Percentiles rank a stretch among this genome's conserved stretches.
Evolutionary conservation across 2,888 invertebrate species (phyloP).

Genomic region (Bellardia pandia): DNA sequence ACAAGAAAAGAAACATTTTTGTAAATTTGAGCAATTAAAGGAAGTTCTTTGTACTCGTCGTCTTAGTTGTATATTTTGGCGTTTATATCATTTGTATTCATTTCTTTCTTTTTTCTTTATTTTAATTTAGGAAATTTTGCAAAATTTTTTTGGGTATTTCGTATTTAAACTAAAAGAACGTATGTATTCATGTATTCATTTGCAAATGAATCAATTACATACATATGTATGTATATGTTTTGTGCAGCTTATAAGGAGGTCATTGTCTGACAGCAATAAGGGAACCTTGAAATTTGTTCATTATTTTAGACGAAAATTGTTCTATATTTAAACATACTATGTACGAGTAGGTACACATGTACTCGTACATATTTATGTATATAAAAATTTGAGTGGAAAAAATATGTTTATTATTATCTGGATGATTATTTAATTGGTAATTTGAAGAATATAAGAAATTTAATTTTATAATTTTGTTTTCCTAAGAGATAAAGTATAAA

Average conservation of each 20-base stretch:
- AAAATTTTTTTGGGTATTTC: constrained; percentile 32
- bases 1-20: constrained; percentile 41
- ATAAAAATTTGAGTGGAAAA: background rate
- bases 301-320: constrained; percentile 20
- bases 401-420: background rate
- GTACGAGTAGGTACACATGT: too few relatives aligned
- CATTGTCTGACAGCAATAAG: constrained; percentile 34
- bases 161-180: constrained; percentile 22
- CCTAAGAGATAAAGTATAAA: too few relatives aligned
- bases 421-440: background rate
- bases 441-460: background rate
- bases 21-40: constrained; percentile 65
- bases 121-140: constrained; percentile 46
- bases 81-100: constrained; percentile 38
- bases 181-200: constrained; percentile 19
- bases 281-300: constrained; percentile 31
- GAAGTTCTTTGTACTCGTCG: constrained; percentile 63
- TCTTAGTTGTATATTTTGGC: background rate
- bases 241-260: constrained; percentile 33
- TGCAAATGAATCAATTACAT: constrained; percentile 33
- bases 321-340: constrained; percentile 1
- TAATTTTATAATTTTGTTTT: background rate
- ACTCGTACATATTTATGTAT: too few relatives aligned
- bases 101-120: constrained; percentile 31
- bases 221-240: background rate